These are phyloP conservation scores for Anas georgica DNA, from an alignment of 2,797 vertebrate genomes.

Conservation along the genomic window DNA sequence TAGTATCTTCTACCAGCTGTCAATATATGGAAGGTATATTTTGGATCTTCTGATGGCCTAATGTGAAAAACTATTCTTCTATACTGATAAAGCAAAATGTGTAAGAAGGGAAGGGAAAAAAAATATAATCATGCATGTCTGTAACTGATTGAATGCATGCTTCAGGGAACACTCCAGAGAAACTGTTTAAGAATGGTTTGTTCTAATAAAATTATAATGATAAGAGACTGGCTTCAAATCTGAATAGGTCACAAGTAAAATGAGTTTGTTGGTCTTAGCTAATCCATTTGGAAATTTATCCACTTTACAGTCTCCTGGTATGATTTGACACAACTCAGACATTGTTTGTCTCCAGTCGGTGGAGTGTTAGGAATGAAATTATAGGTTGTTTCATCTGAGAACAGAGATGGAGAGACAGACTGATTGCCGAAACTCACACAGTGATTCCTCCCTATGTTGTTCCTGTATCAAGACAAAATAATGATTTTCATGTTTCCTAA, in stretches of 20 bases:
- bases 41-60: background rate
- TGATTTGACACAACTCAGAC: slow-evolving; percentile 45
- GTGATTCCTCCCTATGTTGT: background rate
- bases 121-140: slow-evolving; percentile 19
- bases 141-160: slow-evolving; percentile 35
- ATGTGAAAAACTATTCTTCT: slow-evolving; percentile 28
- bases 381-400: slow-evolving; percentile 10
- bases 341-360: slow-evolving; percentile 39
- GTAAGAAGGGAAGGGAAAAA: background rate
- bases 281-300: slow-evolving; percentile 58
- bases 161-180: slow-evolving; percentile 49
- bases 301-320: background rate
- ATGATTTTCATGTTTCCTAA: background rate
- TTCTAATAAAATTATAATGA: slow-evolving; percentile 74
- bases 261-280: slow-evolving; percentile 63
- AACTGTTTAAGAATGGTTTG: slow-evolving; percentile 73
- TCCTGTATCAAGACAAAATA: background rate
- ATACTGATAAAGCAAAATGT: background rate
- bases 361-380: slow-evolving; percentile 59
- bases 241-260: slow-evolving; percentile 72
- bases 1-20: background rate
- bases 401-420: background rate
- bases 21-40: background rate
- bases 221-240: slow-evolving; percentile 67
- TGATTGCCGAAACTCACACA: background rate